phyloP scores from a whole-genome alignment of 2,113 vertebrate species.

The Notothenia rossii region DNA sequence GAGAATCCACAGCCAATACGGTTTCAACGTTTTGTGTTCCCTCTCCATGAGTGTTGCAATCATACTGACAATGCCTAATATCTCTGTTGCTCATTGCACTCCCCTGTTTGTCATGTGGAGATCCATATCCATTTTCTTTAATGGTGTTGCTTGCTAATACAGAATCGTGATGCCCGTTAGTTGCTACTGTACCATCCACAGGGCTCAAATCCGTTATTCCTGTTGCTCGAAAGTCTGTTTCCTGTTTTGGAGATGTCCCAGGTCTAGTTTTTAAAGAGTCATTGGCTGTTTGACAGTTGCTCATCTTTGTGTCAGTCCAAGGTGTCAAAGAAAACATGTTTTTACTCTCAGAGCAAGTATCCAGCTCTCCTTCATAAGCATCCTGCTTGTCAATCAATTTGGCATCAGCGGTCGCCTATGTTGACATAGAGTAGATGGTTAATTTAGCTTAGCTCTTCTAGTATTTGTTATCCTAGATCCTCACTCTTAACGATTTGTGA shows the following conservation, averaged over 20 bases:
- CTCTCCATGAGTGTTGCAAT: conserved; percentile 29
- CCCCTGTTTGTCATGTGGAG: conserved; percentile 54
- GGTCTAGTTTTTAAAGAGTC: conserved; percentile 60
- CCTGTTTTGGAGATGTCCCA: conserved; percentile 36
- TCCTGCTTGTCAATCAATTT: conserved; percentile 95
- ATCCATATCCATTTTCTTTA: conserved; percentile 79
- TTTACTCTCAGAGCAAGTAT: conserved; percentile 77
- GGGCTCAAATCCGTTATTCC: background rate
- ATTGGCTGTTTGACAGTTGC: conserved; percentile 54
- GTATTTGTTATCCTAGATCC: conserved; percentile 23
- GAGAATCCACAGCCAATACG: conserved; percentile 19
- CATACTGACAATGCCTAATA: conserved; percentile 33
- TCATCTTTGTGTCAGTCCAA: conserved; percentile 55
- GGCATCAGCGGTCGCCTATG: conserved; percentile 96
- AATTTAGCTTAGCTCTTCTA: conserved; percentile 81
- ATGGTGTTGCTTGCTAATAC: conserved; percentile 37
- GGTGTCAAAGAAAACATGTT: conserved; percentile 39
- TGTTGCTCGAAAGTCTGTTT: conserved; percentile 15
- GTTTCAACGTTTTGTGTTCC: conserved; percentile 39
- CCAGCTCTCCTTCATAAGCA: conserved; percentile 87
- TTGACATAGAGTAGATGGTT: conserved; percentile 97
- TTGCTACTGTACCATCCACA: conserved; percentile 18
- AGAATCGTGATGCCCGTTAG: conserved; percentile 53
- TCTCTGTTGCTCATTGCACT: conserved; percentile 36
- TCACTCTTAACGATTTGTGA: conserved; percentile 5